These are phyloP conservation scores for Microcebus griseorufus DNA, from an alignment of 2,113 vertebrate genomes.

Conservation along the genomic window DNA sequence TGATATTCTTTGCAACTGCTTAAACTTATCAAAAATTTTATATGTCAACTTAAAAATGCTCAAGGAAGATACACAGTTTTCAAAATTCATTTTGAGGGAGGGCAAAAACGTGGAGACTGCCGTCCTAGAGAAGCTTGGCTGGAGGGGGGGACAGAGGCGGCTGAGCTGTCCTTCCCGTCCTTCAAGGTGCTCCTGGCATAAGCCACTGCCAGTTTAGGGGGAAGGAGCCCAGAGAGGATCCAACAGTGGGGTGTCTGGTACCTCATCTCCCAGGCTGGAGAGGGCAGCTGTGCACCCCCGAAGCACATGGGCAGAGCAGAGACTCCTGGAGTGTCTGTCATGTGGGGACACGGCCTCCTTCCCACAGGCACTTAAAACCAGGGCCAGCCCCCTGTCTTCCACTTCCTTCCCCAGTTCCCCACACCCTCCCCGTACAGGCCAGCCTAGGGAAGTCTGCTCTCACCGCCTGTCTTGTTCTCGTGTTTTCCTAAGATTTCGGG, in stretches of 20 bases:
- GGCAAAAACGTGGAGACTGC: neutral
- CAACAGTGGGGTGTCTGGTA: neutral
- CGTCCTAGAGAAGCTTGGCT: neutral
- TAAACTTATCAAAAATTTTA: neutral
- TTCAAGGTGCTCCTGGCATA: neutral
- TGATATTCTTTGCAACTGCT: neutral
- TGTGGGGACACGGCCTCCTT: neutral
- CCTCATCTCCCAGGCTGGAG: neutral
- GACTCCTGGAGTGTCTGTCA: neutral
- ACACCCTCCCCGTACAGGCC: neutral
- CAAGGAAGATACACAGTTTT: neutral
- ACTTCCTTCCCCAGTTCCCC: neutral
- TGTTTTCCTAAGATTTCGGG: neutral
- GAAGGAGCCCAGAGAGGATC: neutral
- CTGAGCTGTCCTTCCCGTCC: neutral
- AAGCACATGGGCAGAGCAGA: neutral
- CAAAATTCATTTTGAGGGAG: neutral
- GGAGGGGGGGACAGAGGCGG: neutral
- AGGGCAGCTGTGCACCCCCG: neutral
- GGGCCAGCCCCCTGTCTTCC: neutral
- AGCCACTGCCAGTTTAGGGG: accelerated
- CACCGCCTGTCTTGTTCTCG: neutral
- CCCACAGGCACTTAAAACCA: neutral
- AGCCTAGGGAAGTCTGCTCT: too few species aligned
- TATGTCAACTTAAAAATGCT: neutral